Evolutionary conservation across 2,113 vertebrate genomes (phyloP).

Genomic region (Tachysurus vachellii): DNA sequence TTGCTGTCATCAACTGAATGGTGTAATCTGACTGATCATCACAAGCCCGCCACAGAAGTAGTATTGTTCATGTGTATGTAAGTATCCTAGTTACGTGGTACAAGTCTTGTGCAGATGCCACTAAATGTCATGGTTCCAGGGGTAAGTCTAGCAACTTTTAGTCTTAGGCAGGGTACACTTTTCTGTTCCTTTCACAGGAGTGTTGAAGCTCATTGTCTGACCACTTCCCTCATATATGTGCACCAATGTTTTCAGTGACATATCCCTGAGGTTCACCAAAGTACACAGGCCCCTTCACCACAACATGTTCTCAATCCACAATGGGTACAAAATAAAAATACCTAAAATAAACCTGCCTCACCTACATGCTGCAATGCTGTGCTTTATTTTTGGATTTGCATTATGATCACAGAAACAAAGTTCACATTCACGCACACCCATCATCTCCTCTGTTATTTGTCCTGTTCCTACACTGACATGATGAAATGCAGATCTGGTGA

Average conservation of each 20-base stretch:
- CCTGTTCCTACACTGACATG: not conserved
- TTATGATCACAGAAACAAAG: not conserved
- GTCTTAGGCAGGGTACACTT: not conserved
- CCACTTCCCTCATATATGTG: no score
- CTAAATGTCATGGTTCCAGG: not conserved
- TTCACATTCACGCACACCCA: not conserved
- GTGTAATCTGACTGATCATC: not conserved
- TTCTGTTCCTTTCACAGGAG: not conserved
- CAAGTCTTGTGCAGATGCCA: not conserved
- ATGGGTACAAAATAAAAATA: not conserved
- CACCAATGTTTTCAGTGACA: not conserved
- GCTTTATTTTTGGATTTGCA: not conserved
- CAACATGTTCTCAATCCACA: not conserved
- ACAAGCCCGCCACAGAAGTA: not conserved
- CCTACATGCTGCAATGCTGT: not conserved
- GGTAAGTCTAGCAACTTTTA: no score
- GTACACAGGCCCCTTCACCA: not conserved
- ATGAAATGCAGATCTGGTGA: slow-evolving; percentile 21
- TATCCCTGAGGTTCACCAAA: not conserved
- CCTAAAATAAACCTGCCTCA: not conserved
- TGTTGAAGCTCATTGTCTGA: not conserved
- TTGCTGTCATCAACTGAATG: not conserved
- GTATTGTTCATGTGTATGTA: not conserved
- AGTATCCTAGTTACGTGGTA: not conserved
- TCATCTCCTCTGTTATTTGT: not conserved